Evolutionary conservation across 2,888 invertebrate genomes (phyloP).

Genomic region (Pyrgus malvae): DNA sequence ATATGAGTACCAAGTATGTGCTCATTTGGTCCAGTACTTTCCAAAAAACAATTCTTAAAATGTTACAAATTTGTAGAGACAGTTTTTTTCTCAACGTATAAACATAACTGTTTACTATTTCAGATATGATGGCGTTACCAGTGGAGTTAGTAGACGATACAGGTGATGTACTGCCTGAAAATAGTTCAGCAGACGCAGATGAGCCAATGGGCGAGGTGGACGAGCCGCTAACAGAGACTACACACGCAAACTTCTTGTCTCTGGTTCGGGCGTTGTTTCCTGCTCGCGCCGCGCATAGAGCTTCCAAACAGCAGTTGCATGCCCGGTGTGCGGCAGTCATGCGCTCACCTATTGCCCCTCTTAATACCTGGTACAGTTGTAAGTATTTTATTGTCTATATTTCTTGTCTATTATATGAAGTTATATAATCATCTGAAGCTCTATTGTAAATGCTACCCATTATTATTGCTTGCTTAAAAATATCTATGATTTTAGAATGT

Average conservation of each 20-base stretch:
- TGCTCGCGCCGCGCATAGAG: slow-evolving; percentile 91
- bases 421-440: too few species aligned
- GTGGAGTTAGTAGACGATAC: slow-evolving; percentile 86
- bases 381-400: slow-evolving; percentile 42
- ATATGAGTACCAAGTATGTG: too few species aligned
- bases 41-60: too few species aligned
- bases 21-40: too few species aligned
- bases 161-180: slow-evolving; percentile 61
- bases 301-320: slow-evolving; percentile 89
- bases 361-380: slow-evolving; percentile 90
- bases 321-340: slow-evolving; percentile 88
- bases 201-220: slow-evolving; percentile 51
- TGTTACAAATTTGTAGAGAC: too few species aligned
- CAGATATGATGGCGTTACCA: slow-evolving; percentile 89
- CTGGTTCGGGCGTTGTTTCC: slow-evolving; percentile 93
- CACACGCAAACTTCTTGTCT: slow-evolving; percentile 93
- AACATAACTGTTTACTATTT: slow-evolving; percentile 22
- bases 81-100: too few species aligned
- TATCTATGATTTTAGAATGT: background rate
- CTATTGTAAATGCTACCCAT: too few species aligned
- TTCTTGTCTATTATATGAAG: background rate
- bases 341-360: slow-evolving; percentile 89
- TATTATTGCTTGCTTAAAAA: background rate
- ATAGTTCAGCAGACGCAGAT: slow-evolving; percentile 46
- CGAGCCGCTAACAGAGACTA: slow-evolving; percentile 87